These are phyloP conservation scores for Platycheirus rosarum DNA, from an alignment of 2,888 invertebrate species.

Conservation along the genomic window DNA sequence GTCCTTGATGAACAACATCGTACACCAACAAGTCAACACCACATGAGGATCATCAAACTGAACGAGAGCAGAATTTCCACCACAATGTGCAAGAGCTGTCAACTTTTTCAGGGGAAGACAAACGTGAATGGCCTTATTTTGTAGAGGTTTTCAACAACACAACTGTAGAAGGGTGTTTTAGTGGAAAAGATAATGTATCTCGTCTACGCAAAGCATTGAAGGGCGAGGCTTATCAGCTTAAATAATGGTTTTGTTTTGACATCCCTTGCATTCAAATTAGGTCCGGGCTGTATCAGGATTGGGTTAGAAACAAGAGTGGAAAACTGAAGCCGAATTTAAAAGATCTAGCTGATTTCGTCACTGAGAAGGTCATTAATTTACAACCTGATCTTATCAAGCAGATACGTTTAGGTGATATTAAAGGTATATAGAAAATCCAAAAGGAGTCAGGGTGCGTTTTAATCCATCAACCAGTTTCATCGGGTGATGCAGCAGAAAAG, in stretches of 20 bases:
- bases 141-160: slow-evolving; percentile 5
- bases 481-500: background rate
- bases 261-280: slow-evolving; percentile 1
- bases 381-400: slow-evolving; percentile 14
- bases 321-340: background rate
- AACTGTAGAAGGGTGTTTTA: slow-evolving; percentile 5
- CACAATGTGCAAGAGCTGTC: slow-evolving; percentile 28
- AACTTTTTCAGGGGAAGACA: slow-evolving; percentile 11
- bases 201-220: slow-evolving; percentile 11
- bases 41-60: background rate
- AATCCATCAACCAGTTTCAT: background rate
- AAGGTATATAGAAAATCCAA: background rate
- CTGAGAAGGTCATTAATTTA: slow-evolving; percentile 13
- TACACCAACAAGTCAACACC: background rate
- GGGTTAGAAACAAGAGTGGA: background rate
- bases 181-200: slow-evolving; percentile 17
- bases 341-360: slow-evolving; percentile 18
- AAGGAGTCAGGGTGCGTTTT: background rate
- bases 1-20: background rate
- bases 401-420: slow-evolving; percentile 2
- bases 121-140: slow-evolving; percentile 20
- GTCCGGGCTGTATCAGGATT: slow-evolving; percentile 26
- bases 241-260: slow-evolving; percentile 24
- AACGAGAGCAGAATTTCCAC: background rate
- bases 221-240: slow-evolving; percentile 28